Conservation (phyloP, 2,113 vertebrate species). For the Pomatorhinus ruficollis region DNA sequence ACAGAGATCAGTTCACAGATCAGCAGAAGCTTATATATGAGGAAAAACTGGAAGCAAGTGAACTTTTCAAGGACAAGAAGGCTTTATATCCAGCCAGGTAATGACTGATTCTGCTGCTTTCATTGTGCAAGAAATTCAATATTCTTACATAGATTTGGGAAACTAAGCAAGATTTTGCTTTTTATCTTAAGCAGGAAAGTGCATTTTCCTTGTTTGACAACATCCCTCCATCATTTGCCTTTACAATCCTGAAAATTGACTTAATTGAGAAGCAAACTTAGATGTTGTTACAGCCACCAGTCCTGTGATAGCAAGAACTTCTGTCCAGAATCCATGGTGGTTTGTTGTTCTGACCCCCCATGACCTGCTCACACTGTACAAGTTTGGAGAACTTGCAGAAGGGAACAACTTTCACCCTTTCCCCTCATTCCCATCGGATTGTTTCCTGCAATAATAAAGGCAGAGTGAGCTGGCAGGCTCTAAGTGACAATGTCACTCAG, state of each 20-base stretch:
- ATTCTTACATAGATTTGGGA: not conserved
- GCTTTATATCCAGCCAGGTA: constrained; percentile 95
- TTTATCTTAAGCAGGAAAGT: not conserved
- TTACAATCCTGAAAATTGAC: not conserved
- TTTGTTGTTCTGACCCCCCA: not conserved
- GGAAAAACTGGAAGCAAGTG: constrained; percentile 96
- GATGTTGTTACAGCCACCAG: not conserved
- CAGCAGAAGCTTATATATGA: constrained; percentile 93
- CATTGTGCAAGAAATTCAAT: not conserved
- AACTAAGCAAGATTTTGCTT: not conserved
- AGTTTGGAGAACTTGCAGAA: not conserved
- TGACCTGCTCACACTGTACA: not conserved
- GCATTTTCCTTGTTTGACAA: not conserved
- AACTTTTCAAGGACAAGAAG: constrained; percentile 98
- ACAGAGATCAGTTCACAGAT: constrained; percentile 92
- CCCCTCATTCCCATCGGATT: not conserved
- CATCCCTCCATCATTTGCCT: not conserved
- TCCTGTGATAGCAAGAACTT: not conserved
- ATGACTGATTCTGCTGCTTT: not conserved
- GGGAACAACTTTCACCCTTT: not conserved
- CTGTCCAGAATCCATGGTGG: not conserved
- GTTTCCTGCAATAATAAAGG: not conserved
- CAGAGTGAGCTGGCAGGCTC: not conserved
- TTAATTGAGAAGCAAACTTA: not conserved
- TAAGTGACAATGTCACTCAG: not conserved